Evolutionary conservation across 2,888 invertebrate genomes (phyloP), one percentile per base, ranked within the genome.

Genomic region (Eueremaeus valkanovi): DNA sequence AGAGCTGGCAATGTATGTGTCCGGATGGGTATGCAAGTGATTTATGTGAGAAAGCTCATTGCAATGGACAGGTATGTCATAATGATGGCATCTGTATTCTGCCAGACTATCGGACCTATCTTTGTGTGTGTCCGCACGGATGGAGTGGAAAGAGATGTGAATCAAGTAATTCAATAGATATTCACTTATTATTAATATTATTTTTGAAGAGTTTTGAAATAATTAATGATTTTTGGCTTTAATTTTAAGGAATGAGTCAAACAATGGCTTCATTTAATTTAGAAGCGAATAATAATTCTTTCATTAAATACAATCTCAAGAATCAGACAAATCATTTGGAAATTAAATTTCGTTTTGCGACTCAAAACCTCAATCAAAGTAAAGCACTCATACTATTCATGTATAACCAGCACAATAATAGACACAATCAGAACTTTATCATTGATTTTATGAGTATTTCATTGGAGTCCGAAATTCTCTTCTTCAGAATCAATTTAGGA

Each of bases 271-370:
- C 42, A 24, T 68, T 68, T 68, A 42, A 68, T 40, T 40, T 24
- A 21, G 24, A 68, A 11, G 2, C 13, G 21, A 40, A 21, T 3
- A 40, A 68, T 1, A 18, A 8, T 8, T 75, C 75, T 0, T 75
- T 55, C 21, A 72, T 75, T 11, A 72, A 51, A 42, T 72, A 75
- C 29, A 51, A 72, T 72, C 24, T 75, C 0, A 31, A 72, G 21
- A 63, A 75, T 58, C 33, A 55, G 18, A 36, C 33, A 9, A 58
- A 75, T 49, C 72, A 72, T 72, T 72, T 75, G 27, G 75, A 75
- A 72, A 75, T 75, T 16, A 42, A 70, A 6, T 75, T 75, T 51
- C 75, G 75, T 45, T 75, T 75, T 21, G 72, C 72, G 21, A 49
- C 75, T 27, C 72, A 51, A 21, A 24, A 45, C 18, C 16, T 55